A percentile compares a stretch with the other conserved stretches of the same genome.
phyloP scores from a whole-genome alignment of 2,888 invertebrate genomes.

The Fragum fragum region DNA sequence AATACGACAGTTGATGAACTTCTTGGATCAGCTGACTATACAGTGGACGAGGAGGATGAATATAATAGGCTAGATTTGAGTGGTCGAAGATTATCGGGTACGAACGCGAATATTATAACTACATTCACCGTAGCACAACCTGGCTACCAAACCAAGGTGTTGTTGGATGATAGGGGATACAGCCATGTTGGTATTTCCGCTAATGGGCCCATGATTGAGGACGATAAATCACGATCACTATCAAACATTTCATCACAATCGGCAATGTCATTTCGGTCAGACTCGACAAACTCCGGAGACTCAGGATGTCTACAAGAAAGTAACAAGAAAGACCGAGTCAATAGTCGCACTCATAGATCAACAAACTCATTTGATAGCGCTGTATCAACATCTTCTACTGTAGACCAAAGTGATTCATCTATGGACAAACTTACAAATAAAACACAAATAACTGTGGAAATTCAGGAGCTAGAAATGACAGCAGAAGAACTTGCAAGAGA shows the following conservation, averaged over 20 bases:
- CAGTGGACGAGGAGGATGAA: conserved; percentile 30
- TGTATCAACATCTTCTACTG: conserved; percentile 69
- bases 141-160: conserved; percentile 58
- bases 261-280: conserved; percentile 59
- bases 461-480: conserved; percentile 57
- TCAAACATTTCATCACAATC: conserved; percentile 60
- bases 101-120: conserved; percentile 52
- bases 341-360: conserved; percentile 48
- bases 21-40: conserved; percentile 21
- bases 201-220: conserved; percentile 43
- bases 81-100: conserved; percentile 1
- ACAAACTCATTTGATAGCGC: conserved; percentile 78
- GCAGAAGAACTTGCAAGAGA: conserved; percentile 27
- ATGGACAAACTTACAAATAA: conserved; percentile 17
- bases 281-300: conserved; percentile 72
- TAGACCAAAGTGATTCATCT: conserved; percentile 42
- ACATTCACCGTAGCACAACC: conserved; percentile 60
- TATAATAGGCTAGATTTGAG: conserved; percentile 53
- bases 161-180: conserved; percentile 67
- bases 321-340: conserved; percentile 32
- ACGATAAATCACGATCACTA: conserved; percentile 53
- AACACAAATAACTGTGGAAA: conserved; percentile 49
- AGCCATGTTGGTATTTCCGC: conserved; percentile 66
- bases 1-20: conserved; percentile 33
- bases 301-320: conserved; percentile 67